Evolutionary conservation across 2,888 invertebrate species (phyloP).

Genomic region (Unio delphinus): DNA sequence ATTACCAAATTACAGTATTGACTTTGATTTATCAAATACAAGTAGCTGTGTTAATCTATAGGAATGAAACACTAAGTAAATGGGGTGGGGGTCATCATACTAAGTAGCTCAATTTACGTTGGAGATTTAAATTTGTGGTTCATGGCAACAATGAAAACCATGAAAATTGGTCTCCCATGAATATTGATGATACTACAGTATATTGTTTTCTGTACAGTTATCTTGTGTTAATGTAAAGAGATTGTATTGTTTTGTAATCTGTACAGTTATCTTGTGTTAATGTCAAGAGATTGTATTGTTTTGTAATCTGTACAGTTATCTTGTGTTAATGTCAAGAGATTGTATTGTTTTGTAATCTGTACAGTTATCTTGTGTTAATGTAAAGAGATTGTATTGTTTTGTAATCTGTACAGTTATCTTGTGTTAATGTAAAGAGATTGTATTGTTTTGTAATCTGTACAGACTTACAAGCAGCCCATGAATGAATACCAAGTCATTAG

Average conservation of each 20-base stretch:
- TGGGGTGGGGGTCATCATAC: too few relatives aligned
- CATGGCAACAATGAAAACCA: too few relatives aligned
- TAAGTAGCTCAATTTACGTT: too few relatives aligned
- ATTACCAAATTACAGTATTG: too few relatives aligned
- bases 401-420: not conserved
- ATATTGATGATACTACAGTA: too few relatives aligned
- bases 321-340: constrained; percentile 7
- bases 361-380: constrained; percentile 1
- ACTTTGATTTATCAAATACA: too few relatives aligned
- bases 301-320: constrained; percentile 22
- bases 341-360: not conserved
- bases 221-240: not conserved
- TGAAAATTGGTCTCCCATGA: too few relatives aligned
- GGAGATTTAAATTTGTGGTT: too few relatives aligned
- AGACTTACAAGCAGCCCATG: constrained; percentile 96
- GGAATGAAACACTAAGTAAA: too few relatives aligned
- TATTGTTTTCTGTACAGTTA: not conserved
- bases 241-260: constrained; percentile 1
- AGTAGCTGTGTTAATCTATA: too few relatives aligned
- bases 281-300: constrained; percentile 2
- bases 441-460: constrained; percentile 39
- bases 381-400: constrained; percentile 2
- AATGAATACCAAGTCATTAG: constrained; percentile 96
- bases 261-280: not conserved
- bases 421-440: constrained; percentile 5